Conservation (phyloP, 2,797 vertebrate genomes). For the Gambelia wislizenii region DNA sequence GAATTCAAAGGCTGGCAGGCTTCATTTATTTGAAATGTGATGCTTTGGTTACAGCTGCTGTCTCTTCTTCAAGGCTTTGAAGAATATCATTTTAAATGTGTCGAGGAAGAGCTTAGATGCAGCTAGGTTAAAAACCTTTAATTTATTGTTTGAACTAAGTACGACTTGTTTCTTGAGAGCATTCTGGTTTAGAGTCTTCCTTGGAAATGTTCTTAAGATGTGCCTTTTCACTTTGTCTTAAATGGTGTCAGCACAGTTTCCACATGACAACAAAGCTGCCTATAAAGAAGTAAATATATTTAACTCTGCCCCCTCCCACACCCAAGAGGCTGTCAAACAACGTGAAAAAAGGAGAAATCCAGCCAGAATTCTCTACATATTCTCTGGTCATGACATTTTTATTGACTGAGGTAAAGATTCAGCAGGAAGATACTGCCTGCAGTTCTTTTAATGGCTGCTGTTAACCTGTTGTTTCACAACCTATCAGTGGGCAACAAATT, state of each 20-base stretch:
- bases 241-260: constrained; percentile 47
- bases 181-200: neutral
- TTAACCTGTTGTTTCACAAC: constrained; percentile 27
- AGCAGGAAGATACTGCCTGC: neutral
- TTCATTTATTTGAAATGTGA: constrained; percentile 58
- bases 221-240: constrained; percentile 41
- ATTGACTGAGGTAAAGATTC: constrained; percentile 35
- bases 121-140: neutral
- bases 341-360: constrained; percentile 31
- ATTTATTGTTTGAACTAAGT: constrained; percentile 11
- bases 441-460: neutral
- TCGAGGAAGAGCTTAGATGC: constrained; percentile 36
- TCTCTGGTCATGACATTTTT: constrained; percentile 1
- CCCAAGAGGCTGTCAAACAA: constrained; percentile 31
- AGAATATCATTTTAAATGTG: constrained; percentile 38
- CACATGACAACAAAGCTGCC: neutral
- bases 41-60: constrained; percentile 27
- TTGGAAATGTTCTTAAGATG: constrained; percentile 46
- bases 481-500: constrained; percentile 32
- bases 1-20: constrained; percentile 60
- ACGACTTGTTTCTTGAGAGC: neutral
- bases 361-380: constrained; percentile 1
- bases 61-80: constrained; percentile 56
- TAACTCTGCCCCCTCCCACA: constrained; percentile 17
- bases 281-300: constrained; percentile 42